Evolutionary conservation across 2,888 invertebrate genomes (phyloP).

Genomic region (Eristalinus sepulchralis): DNA sequence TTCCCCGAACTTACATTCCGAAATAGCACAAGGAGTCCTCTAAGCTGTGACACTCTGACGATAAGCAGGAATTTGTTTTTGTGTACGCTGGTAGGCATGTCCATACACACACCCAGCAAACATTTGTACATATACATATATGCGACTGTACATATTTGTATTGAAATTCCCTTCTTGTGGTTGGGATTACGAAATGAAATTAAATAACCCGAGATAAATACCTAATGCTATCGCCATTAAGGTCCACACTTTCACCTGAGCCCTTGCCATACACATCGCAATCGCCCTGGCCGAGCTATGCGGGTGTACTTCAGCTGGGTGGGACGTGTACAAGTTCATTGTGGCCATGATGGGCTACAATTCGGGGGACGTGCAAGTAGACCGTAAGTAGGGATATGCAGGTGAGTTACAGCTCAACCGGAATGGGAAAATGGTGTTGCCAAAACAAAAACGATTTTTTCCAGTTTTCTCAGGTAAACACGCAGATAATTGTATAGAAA

Average conservation of each 20-base stretch:
- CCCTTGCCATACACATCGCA: constrained; percentile 40
- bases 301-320: not conserved
- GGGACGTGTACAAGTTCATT: constrained; percentile 23
- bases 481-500: not conserved
- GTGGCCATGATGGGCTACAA: constrained; percentile 6
- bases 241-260: constrained; percentile 63
- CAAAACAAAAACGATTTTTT: not conserved
- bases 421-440: constrained; percentile 3
- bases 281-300: constrained; percentile 22
- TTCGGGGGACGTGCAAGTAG: not conserved
- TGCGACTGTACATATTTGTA: constrained; percentile 5
- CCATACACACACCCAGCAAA: not conserved
- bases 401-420: constrained; percentile 2
- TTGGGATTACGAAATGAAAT: constrained; percentile 64
- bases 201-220: constrained; percentile 68
- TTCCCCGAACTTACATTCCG: constrained; percentile 11
- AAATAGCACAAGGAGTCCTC: constrained; percentile 35
- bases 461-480: not conserved
- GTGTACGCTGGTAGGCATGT: not conserved
- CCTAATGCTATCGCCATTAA: constrained; percentile 65
- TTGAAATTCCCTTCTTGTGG: constrained; percentile 44
- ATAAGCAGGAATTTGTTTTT: not conserved
- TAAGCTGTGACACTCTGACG: not conserved
- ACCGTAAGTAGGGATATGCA: constrained; percentile 32
- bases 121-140: not conserved